A percentile compares a stretch with the other conserved stretches of the same genome.
Conservation (phyloP, 2,797 vertebrate genomes). For the Selene dorsalis region DNA sequence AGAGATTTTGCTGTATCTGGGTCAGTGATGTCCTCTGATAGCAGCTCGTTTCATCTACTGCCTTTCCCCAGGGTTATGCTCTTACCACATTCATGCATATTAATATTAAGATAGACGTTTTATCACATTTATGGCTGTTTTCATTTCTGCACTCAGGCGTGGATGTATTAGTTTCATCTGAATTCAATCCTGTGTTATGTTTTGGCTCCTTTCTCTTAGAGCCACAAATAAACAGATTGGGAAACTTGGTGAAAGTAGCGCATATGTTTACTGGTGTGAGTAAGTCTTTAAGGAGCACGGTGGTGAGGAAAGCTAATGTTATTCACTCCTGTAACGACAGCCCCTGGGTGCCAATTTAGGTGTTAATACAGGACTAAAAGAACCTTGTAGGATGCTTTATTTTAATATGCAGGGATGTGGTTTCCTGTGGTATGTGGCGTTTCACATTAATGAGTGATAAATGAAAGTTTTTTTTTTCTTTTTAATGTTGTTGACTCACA, state of each 20-base stretch:
- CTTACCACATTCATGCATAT: conserved; percentile 27
- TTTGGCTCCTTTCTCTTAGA: conserved; percentile 12
- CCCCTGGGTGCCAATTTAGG: conserved; percentile 35
- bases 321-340: conserved; percentile 10
- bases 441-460: conserved; percentile 30
- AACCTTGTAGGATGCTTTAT: conserved; percentile 21
- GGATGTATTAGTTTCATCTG: conserved; percentile 2
- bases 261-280: conserved; percentile 31
- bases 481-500: conserved; percentile 8
- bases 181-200: conserved; percentile 8
- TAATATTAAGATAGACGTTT: conserved; percentile 32
- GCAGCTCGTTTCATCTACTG: conserved; percentile 25
- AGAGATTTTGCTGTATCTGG: conserved; percentile 45
- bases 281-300: conserved; percentile 5
- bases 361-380: conserved; percentile 32
- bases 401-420: conserved; percentile 4
- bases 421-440: background rate
- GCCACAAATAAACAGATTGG: conserved; percentile 24
- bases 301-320: conserved; percentile 34
- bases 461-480: conserved; percentile 3
- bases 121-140: conserved; percentile 23
- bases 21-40: conserved; percentile 33
- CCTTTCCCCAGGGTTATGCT: conserved; percentile 25
- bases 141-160: background rate
- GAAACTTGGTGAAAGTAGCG: conserved; percentile 24